phyloP scores from a whole-genome alignment of 1,140 invertebrate genomes.

The Pseudomyrmex concolor region DNA sequence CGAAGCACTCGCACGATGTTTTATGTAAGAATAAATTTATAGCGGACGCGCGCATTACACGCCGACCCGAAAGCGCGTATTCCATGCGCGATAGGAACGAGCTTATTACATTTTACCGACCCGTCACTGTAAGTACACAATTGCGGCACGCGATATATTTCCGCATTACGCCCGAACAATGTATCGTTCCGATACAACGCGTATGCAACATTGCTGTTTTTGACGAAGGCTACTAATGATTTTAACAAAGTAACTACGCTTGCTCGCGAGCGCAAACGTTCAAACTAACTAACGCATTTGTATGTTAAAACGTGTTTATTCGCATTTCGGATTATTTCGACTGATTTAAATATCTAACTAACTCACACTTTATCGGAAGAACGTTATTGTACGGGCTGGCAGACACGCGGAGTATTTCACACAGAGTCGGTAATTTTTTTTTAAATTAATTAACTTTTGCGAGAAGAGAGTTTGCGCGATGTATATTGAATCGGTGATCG shows the following conservation, averaged over 20 bases:
- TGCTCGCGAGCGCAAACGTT: not conserved
- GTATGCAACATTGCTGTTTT: constrained; percentile 15
- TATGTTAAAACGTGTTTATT: constrained; percentile 8
- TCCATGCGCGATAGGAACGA: constrained; percentile 31
- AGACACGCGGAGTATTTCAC: not conserved
- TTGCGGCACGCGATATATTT: constrained; percentile 41
- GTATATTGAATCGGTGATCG: not conserved
- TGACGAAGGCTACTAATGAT: not conserved
- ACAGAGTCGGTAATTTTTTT: constrained; percentile 6
- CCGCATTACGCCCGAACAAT: constrained; percentile 29
- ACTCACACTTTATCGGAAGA: not conserved
- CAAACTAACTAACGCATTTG: constrained; percentile 10
- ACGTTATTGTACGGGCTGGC: not conserved
- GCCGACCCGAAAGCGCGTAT: not conserved
- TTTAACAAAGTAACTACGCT: constrained; percentile 10
- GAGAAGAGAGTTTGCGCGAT: not conserved
- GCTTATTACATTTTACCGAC: constrained; percentile 45
- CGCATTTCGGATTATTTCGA: not conserved
- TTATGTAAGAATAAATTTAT: constrained; percentile 31
- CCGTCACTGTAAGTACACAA: constrained; percentile 20
- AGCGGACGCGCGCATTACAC: not conserved
- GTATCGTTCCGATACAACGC: constrained; percentile 1
- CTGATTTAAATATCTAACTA: constrained; percentile 36
- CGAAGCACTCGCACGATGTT: not conserved
- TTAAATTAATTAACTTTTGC: constrained; percentile 6